Evolutionary conservation across 2,797 vertebrate genomes (phyloP).

Genomic region (Crenuchus spilurus): DNA sequence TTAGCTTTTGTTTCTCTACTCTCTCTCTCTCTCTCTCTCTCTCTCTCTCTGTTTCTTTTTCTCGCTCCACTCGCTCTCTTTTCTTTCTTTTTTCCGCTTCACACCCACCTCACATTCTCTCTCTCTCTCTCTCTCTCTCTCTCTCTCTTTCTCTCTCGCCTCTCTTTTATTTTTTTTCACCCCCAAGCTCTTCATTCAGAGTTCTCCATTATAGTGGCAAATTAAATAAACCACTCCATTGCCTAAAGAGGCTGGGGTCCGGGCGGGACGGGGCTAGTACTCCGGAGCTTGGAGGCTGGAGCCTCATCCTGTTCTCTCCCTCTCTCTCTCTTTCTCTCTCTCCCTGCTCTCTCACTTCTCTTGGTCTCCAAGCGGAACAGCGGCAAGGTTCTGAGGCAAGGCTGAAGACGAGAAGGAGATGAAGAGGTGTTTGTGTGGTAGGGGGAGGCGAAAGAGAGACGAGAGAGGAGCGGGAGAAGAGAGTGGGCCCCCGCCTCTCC

Average conservation of each 20-base stretch:
- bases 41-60: slow-evolving; percentile 37
- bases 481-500: slow-evolving; percentile 22
- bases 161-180: slow-evolving; percentile 73
- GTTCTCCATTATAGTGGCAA: slow-evolving; percentile 94
- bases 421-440: slow-evolving; percentile 10
- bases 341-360: background rate
- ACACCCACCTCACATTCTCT: slow-evolving; percentile 82
- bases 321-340: background rate
- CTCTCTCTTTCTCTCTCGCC: slow-evolving; percentile 42
- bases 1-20: slow-evolving; percentile 91
- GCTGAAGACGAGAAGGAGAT: slow-evolving; percentile 40
- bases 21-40: slow-evolving; percentile 37
- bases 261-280: slow-evolving; percentile 74
- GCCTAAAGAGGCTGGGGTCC: slow-evolving; percentile 81
- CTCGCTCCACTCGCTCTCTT: slow-evolving; percentile 41
- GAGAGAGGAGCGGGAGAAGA: slow-evolving; percentile 5
- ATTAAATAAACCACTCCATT: slow-evolving; percentile 97
- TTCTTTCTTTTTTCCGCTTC: slow-evolving; percentile 44
- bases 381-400: slow-evolving; percentile 20
- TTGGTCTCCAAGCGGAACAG: slow-evolving; percentile 3
- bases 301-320: background rate
- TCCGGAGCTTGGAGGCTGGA: slow-evolving; percentile 61
- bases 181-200: slow-evolving; percentile 90
- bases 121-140: slow-evolving; percentile 21
- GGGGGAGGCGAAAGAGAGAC: background rate